phyloP scores from a whole-genome alignment of 2,888 invertebrate species.

The Chrysotoxum bicinctum region DNA sequence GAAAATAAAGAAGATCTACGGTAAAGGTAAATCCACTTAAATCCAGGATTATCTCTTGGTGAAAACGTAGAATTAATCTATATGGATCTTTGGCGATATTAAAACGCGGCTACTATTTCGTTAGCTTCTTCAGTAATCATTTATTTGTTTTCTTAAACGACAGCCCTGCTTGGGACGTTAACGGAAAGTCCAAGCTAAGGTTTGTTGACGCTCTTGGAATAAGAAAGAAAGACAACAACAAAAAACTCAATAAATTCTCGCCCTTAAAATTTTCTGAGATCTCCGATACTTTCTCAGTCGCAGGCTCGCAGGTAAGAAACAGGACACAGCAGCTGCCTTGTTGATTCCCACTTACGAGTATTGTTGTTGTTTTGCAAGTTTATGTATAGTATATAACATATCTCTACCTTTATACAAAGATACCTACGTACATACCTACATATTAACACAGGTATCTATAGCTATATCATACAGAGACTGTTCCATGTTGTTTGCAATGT shows the following conservation, averaged over 20 bases:
- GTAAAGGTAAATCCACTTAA: too few relatives aligned
- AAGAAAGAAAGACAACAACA: conserved; percentile 8
- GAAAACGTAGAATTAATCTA: too few relatives aligned
- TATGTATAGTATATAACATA: not conserved
- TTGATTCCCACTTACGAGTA: conserved; percentile 10
- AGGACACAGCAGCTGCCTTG: conserved; percentile 38
- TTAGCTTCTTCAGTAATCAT: not conserved
- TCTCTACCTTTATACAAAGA: conserved; percentile 25
- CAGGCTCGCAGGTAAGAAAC: conserved; percentile 57
- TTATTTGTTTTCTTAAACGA: not conserved
- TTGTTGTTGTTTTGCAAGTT: conserved; percentile 34
- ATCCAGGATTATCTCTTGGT: too few relatives aligned
- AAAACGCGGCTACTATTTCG: too few relatives aligned
- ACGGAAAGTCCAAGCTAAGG: conserved; percentile 30
- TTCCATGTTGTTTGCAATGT: not conserved
- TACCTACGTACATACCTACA: not conserved
- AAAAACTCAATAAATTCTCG: conserved; percentile 24
- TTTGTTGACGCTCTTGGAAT: conserved; percentile 35
- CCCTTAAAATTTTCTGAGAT: conserved; percentile 31
- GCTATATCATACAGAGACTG: not conserved
- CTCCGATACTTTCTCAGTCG: conserved; percentile 27
- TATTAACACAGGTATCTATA: conserved; percentile 4
- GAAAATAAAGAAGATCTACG: too few relatives aligned
- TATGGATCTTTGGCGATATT: too few relatives aligned
- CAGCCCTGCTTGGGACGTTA: conserved; percentile 9